Base-by-base conservation (phyloP, 1,140 invertebrate species). In the Cyclina sinensis region DNA sequence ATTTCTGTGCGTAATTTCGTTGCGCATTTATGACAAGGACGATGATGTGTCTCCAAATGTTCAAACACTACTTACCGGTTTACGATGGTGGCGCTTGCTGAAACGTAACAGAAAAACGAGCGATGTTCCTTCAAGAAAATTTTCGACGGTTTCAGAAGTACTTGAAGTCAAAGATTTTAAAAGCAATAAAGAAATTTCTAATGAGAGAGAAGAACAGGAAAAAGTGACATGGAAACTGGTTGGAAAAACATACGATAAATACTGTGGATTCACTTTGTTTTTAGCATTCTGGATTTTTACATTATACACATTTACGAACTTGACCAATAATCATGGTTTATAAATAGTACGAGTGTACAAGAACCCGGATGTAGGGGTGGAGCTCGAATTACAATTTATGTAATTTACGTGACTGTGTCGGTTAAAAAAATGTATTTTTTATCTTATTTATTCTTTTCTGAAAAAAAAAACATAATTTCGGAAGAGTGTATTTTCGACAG, bases 161-260 rank as follows among this genome's bases (percentile, higher is more conserved):
- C 14, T 35, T 59, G 76, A 54, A 46, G 27, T 35, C 1, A 65
- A 27, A n/a, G 21, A 68, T n/a, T 30, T 32, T 4, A 51, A 27
- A 14, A 48, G 39, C n/a, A 32, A 39, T 46, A n/a, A 51, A 48
- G n/a, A 73, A 5, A 39, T 1, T 2, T 4, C 16, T 57, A 48
- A 76, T 27, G n/a, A 32, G 16, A 32, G 24, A 11, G 51, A 11
- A 2, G 51, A 32, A 21, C 16, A 2, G 24, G n/a, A n/a, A 16
- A 18, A n/a, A 32, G 35, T 87, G 11, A 87, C 85, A 21, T 87
- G 85, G 85, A 35, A 79, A 70, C 18, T 37, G 9, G 76, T 70
- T 62, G 85, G 85, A 7, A 68, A 87, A 21, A 87, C 76, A 54
- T 87, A 43, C 24, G 85, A 87, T 16, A 21, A 27, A 18, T 87